Evolutionary conservation across 2,888 invertebrate species (phyloP).

Genomic region (Chrysina gloriosa): DNA sequence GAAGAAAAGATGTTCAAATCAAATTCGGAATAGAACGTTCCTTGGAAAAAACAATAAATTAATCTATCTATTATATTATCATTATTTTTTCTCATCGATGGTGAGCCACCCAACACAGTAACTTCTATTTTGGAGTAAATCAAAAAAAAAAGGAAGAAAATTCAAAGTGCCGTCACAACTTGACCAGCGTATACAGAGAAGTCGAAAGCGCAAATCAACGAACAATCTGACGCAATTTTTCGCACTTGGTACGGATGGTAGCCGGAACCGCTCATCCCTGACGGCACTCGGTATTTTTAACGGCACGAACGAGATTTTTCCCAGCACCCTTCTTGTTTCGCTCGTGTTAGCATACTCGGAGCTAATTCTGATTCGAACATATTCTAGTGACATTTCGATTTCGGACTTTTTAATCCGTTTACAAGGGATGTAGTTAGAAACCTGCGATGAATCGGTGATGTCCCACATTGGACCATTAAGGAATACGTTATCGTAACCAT

Average conservation of each 20-base stretch:
- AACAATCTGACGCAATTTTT: background rate
- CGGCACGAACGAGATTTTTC: constrained; percentile 14
- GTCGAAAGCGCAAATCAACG: constrained; percentile 1
- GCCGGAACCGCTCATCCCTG: background rate
- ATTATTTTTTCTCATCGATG: background rate
- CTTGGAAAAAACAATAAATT: constrained; percentile 6
- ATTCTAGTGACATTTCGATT: constrained; percentile 20
- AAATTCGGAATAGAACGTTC: constrained; percentile 22
- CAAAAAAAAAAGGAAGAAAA: constrained; percentile 6
- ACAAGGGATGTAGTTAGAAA: constrained; percentile 21
- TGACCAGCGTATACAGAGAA: constrained; percentile 11
- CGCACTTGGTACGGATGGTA: constrained; percentile 35
- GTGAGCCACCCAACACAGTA: background rate
- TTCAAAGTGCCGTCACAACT: constrained; percentile 30
- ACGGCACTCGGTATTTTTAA: constrained; percentile 7
- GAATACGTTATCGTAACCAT: constrained; percentile 5
- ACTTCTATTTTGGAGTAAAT: background rate
- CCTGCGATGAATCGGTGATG: background rate
- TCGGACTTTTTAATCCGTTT: constrained; percentile 4
- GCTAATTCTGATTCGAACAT: constrained; percentile 8
- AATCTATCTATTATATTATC: background rate
- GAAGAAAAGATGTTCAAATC: constrained; percentile 11
- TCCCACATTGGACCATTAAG: background rate
- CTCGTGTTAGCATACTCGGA: constrained; percentile 20
- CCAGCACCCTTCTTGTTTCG: constrained; percentile 34